Percentiles rank a stretch among this genome's conserved stretches.
Conservation (phyloP, 2,888 invertebrate genomes). For the Tiliacea citrago region DNA sequence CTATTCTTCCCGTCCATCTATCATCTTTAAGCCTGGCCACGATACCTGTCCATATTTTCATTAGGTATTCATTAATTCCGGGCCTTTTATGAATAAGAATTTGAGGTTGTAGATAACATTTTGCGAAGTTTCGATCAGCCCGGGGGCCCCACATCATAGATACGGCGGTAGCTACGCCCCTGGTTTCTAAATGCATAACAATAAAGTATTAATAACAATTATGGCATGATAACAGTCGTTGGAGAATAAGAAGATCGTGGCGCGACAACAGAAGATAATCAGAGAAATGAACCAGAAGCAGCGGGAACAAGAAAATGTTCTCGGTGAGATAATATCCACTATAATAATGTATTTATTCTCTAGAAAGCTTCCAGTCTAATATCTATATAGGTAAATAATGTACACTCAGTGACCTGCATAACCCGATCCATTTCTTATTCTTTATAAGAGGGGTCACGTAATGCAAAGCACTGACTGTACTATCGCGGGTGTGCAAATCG, state of each 20-base stretch:
- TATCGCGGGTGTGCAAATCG: too few relatives aligned
- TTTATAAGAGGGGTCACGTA: too few relatives aligned
- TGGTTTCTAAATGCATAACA: background rate
- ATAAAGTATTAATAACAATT: background rate
- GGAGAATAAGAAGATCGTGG: slow-evolving; percentile 77
- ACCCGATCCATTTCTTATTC: too few relatives aligned
- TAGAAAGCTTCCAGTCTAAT: background rate
- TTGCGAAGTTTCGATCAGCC: background rate
- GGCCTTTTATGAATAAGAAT: background rate
- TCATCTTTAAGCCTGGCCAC: too few relatives aligned
- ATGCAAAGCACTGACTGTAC: too few relatives aligned
- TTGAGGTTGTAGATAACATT: background rate
- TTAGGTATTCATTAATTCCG: background rate
- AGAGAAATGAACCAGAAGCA: slow-evolving; percentile 72
- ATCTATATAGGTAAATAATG: background rate
- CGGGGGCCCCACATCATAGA: background rate
- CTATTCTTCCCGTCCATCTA: too few relatives aligned
- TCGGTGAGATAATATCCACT: slow-evolving; percentile 73
- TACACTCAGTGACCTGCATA: too few relatives aligned
- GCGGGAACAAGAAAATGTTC: slow-evolving; percentile 79
- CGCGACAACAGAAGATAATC: slow-evolving; percentile 76
- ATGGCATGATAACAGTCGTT: background rate
- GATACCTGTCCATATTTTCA: too few relatives aligned
- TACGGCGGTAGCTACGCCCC: background rate
- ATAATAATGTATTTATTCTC: background rate